Evolutionary conservation across 2,113 vertebrate species (phyloP), one percentile per base, ranked within the genome.

Genomic region (Bos indicus): DNA sequence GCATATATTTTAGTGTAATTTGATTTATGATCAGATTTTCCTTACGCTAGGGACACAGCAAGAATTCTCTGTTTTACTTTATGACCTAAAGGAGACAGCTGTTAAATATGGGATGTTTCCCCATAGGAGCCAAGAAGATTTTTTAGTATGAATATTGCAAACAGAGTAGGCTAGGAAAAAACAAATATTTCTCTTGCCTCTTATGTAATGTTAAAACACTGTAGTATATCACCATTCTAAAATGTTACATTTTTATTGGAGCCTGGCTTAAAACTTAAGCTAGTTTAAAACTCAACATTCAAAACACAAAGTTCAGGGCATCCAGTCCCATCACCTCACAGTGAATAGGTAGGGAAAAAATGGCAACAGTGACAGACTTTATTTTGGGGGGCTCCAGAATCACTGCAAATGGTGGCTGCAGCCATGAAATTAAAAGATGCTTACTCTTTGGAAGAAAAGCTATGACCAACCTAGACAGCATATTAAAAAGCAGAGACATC

Each of bases 1-100:
- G 96, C 26, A 96, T 36, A 30, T 85, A 85, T 12, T 96, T 95
- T 36, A 83, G 85, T n/a, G 43, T 95, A 91, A 95, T 78, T 94
- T 98, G 93, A 77, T 51, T 88, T 83, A 60, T 82, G n/a, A 93
- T 4, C 7, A 84, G 52, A 74, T 88, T 97, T 97, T 84, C 64
- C 59, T 95, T 81, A 95, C 74, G 96, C 96, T 94, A 90, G 46
- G 28, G 40, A 71, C 52, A 77, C 84, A 43, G 30, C 51, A 94
- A 93, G 26, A 74, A 77, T 64, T 91, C 11, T 97, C 7, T 90
- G 59, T 88, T 97, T 97, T 62, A 16, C 16, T 92, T 95, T 88
- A 64, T 95, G 33, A 23, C 33, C 10, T 54, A 46, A 95, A n/a
- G 15, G 93, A 88, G 21, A 43, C 78, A 82, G 59, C 46, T 91